Base-by-base conservation (phyloP, 2,113 vertebrate species). In the Lophotis ruficrista region DNA sequence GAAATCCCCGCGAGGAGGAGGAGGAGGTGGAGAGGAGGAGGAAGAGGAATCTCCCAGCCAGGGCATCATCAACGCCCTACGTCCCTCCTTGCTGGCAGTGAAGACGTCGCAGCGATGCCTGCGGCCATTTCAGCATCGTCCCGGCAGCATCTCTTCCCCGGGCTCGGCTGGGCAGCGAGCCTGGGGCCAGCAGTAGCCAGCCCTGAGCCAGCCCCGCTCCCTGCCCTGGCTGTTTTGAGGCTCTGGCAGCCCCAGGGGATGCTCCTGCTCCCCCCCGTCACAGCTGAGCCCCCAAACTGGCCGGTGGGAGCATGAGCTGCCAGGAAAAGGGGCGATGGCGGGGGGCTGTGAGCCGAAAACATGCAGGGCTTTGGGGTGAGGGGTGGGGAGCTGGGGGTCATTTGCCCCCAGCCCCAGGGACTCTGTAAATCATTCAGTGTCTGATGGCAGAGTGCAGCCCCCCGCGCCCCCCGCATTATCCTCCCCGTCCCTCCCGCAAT, bases 71-170 rank as follows among this genome's bases (percentile, higher is more conserved):
- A 31, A 15, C 69, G 12, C 25, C 51, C 69, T 41, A 1, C 0
- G 0, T 3, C 18, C 30, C 65, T 43, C 31, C 62, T 53, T 7
- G 0, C 28, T 4, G 6, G 51, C 7, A 4, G 17, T 17, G 31
- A 60, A 20, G 27, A 4, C 4, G 18, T 4, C 7, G 1, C 47
- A 7, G 31, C 0, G 1, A 38, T 3, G 0, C 20, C 16, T 0
- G 3, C 0, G 6, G 65, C 28, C 10, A 0, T n/a, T 33, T 16
- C 62, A 27, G 47, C 19, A 9, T 56, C 89, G 8, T 71, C 61
- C 24, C 12, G 28, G 24, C 12, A 60, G 41, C 48, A 3, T 8
- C 66, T 45, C 65, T 33, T 45, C 17, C 10, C 3, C 4, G 33
- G 60, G 27, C 27, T 43, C 12, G 0, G 24, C 47, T 48, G 1